These are phyloP conservation scores for Brachionus rubens DNA, from an alignment of 1,140 invertebrate species.

Conservation along the genomic window DNA sequence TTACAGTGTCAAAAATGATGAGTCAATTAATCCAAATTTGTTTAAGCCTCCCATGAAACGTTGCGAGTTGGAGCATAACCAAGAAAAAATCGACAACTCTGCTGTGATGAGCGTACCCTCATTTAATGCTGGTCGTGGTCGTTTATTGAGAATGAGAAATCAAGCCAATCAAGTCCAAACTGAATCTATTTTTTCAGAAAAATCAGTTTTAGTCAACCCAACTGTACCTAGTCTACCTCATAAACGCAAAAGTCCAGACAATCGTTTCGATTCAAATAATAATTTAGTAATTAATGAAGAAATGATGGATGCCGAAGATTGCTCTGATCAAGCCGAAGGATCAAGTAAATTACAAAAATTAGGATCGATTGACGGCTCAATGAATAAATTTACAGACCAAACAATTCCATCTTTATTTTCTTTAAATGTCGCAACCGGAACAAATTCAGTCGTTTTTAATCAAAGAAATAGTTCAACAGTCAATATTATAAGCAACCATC, in stretches of 20 bases:
- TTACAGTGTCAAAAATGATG: neutral
- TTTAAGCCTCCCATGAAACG: neutral
- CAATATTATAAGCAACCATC: slow-evolving; percentile 4
- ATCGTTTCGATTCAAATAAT: neutral
- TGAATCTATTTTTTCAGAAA: neutral
- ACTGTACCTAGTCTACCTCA: neutral
- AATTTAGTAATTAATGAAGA: slow-evolving; percentile 7
- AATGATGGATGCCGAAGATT: neutral
- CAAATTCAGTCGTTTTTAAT: neutral
- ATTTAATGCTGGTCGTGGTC: slow-evolving; percentile 16
- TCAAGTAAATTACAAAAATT: slow-evolving; percentile 15
- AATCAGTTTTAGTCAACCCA: neutral
- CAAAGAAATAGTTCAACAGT: neutral
- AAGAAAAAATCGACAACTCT: neutral
- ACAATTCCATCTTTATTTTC: neutral
- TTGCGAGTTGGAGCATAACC: neutral
- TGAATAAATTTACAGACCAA: neutral
- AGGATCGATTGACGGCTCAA: neutral
- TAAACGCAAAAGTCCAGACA: slow-evolving; percentile 20
- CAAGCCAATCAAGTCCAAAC: neutral
- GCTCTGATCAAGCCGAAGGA: neutral
- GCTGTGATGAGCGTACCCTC: neutral
- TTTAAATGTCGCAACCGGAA: neutral
- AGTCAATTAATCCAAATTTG: neutral
- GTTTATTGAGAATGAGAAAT: slow-evolving; percentile 6